phyloP scores from a whole-genome alignment of 2,113 vertebrate species.

The Platysternon megacephalum region DNA sequence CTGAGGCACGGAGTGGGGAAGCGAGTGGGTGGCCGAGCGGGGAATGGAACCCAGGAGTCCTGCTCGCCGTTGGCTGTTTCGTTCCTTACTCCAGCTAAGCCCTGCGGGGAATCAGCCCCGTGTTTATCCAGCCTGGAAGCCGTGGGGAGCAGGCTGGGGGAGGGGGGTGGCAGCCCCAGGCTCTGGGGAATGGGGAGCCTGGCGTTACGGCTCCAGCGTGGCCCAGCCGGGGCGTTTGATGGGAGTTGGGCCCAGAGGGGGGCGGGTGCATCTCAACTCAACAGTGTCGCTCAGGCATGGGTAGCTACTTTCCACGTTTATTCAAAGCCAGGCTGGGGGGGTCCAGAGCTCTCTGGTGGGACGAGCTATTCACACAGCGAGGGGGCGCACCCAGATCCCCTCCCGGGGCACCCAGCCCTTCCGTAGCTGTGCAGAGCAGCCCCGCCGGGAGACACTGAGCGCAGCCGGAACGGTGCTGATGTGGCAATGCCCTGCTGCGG shows the following conservation, averaged over 20 bases:
- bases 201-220: neutral
- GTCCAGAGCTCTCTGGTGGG: neutral
- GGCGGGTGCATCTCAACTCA: neutral
- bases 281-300: neutral
- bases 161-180: no score
- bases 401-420: neutral
- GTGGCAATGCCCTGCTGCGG: no score
- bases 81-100: no score
- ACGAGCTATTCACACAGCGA: neutral
- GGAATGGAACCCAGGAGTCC: neutral
- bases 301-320: neutral
- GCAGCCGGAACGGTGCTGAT: no score
- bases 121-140: no score
- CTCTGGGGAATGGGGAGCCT: neutral
- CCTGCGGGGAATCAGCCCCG: no score
- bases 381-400: neutral
- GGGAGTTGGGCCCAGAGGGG: neutral
- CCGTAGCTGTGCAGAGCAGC: no score
- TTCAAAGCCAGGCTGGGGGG: neutral
- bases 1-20: neutral
- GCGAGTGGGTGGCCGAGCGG: neutral
- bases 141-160: neutral
- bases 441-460: neutral
- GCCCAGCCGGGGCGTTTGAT: neutral
- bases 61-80: no score